These are phyloP conservation scores for Emys orbicularis DNA, from an alignment of 2,797 vertebrate genomes.

Conservation along the genomic window DNA sequence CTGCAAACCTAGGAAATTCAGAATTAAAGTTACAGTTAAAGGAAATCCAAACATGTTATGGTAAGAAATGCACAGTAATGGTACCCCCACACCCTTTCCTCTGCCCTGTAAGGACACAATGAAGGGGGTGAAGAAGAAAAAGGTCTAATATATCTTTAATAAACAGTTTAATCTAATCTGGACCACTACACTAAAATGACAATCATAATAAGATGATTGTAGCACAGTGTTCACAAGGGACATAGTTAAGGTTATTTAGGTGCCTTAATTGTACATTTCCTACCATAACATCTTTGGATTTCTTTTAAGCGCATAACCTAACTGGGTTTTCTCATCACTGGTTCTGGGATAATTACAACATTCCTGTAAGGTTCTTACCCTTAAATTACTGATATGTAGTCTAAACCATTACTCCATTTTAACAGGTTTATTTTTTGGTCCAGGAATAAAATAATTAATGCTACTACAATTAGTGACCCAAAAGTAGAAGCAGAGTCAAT, in stretches of 20 bases:
- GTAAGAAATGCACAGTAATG: background rate
- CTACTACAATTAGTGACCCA: slow-evolving; percentile 20
- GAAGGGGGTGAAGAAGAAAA: background rate
- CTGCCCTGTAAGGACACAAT: too few species aligned
- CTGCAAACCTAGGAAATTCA: slow-evolving; percentile 19
- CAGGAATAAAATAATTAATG: background rate
- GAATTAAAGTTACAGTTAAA: background rate
- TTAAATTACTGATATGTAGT: background rate
- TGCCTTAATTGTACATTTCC: background rate
- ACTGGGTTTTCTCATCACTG: background rate
- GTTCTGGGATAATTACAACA: background rate
- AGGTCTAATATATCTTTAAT: background rate
- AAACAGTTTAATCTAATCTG: background rate
- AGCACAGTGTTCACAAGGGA: background rate
- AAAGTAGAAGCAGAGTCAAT: slow-evolving; percentile 5
- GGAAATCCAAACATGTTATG: background rate
- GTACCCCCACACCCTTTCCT: background rate
- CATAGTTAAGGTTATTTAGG: background rate
- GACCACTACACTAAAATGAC: background rate
- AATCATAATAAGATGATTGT: background rate
- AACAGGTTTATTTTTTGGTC: background rate
- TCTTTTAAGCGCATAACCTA: background rate
- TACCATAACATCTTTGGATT: background rate
- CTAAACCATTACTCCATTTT: background rate
- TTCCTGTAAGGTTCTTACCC: background rate